Evolutionary conservation across 92 coral and sea anemone genomes (phyloP), one percentile per base, ranked within the genome.

Genomic region (Porites cylindrica): DNA sequence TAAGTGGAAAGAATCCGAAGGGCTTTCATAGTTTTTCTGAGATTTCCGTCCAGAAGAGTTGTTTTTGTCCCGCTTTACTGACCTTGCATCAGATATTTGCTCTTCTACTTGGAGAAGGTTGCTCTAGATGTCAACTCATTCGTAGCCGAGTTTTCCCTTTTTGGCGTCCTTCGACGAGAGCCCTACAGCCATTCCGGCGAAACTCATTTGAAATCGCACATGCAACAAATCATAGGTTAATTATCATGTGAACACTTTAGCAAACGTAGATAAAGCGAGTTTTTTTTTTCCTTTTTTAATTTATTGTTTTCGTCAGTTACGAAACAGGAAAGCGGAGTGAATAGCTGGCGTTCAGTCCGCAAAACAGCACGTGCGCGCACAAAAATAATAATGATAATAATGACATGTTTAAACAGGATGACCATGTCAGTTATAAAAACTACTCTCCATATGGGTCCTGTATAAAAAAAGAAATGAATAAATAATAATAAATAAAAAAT

Each of bases 271-370:
- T 13, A 24, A 9, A 19, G 12, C 29, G n/a, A 24, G 77, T 72
- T 7, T 47, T 4, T 51, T 72, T 14, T 10, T 1, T 3, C 11
- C 51, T 6, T 8, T 8, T n/a, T 75, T 75, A n/a, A 8, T 21
- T 3, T 51, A 56, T 56, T 10, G 61, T 43, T 63, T 6, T 75
- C 8, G 64, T 75, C 14, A 75, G 20, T 54, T 75, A 62, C 43
- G 78, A 75, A 75, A 53, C 78, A 75, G 78, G 78, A 75, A 75
- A 75, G 18, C 47, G 43, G 12, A 38, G 47, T 38, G 6, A 38
- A 4, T 38, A 38, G 47, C 6, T 38, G 47, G 47, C 6, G 47
- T 38, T 3, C 47, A 38, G 47, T 38, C 47, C 47, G 47, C 47
- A 38, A 38, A 9, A 26, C 21, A 75, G 64, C 78, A 75, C 78